These are phyloP conservation scores for Atherinomorus stipes DNA, from an alignment of 2,113 vertebrate genomes.

Conservation along the genomic window DNA sequence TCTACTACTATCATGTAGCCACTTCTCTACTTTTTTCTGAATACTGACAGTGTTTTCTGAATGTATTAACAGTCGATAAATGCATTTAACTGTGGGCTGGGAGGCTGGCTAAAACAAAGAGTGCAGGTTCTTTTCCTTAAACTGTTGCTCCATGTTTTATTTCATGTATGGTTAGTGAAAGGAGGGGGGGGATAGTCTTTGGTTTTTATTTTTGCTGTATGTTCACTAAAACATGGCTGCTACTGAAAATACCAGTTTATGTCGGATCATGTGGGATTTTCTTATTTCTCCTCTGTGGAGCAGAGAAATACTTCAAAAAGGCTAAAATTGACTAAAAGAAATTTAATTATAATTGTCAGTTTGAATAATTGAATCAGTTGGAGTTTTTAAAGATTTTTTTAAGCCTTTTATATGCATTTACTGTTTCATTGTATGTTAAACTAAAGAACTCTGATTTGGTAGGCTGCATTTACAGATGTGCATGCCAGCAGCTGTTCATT, in stretches of 20 bases:
- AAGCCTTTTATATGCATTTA: slow-evolving; percentile 1
- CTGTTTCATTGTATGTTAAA: background rate
- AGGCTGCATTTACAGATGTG: too few species aligned
- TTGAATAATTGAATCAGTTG: too few species aligned
- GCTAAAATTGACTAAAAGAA: too few species aligned
- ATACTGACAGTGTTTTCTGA: background rate
- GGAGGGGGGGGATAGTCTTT: background rate
- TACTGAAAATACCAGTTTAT: background rate
- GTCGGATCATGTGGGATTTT: too few species aligned
- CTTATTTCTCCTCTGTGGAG: too few species aligned
- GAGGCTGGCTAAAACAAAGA: background rate
- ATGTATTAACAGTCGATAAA: background rate
- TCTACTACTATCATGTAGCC: background rate
- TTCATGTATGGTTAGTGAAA: too few species aligned
- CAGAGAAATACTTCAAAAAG: too few species aligned
- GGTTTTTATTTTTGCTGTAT: background rate
- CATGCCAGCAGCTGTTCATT: too few species aligned
- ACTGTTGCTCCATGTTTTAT: background rate
- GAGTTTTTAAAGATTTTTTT: too few species aligned
- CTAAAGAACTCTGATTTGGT: too few species aligned
- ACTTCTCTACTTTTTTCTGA: background rate
- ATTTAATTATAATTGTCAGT: too few species aligned
- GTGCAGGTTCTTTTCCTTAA: background rate
- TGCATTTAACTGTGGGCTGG: background rate
- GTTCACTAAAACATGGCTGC: background rate